phyloP scores from a whole-genome alignment of 2,113 vertebrate genomes.

The Etia nguti region DNA sequence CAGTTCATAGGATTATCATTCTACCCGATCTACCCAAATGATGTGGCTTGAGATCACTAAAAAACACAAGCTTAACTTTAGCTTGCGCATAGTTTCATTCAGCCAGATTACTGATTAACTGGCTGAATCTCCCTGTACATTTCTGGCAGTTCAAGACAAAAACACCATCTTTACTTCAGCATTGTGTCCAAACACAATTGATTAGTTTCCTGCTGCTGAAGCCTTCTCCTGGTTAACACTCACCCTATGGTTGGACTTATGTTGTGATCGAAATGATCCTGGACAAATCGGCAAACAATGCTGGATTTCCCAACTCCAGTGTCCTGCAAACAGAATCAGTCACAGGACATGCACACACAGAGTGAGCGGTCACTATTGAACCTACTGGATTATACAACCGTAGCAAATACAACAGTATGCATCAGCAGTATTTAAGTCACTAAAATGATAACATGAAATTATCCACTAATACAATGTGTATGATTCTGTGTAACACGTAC shows the following conservation, averaged over 20 bases:
- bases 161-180: neutral
- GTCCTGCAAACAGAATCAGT: constrained; percentile 75
- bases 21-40: neutral
- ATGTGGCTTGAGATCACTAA: neutral
- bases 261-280: constrained; percentile 97
- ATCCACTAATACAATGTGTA: neutral
- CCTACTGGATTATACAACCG: neutral
- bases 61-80: neutral
- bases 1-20: neutral
- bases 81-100: neutral
- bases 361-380: neutral
- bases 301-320: constrained; percentile 97
- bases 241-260: constrained; percentile 97
- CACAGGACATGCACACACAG: neutral
- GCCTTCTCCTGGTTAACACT: neutral
- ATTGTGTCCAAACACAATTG: no score
- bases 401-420: neutral
- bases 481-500: neutral
- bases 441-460: neutral
- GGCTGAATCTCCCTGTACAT: neutral
- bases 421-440: neutral
- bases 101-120: neutral
- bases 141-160: neutral
- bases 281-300: constrained; percentile 94
- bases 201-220: neutral